Evolutionary conservation across 1,140 invertebrate genomes (phyloP).

Genomic region (Meloidogyne exigua): DNA sequence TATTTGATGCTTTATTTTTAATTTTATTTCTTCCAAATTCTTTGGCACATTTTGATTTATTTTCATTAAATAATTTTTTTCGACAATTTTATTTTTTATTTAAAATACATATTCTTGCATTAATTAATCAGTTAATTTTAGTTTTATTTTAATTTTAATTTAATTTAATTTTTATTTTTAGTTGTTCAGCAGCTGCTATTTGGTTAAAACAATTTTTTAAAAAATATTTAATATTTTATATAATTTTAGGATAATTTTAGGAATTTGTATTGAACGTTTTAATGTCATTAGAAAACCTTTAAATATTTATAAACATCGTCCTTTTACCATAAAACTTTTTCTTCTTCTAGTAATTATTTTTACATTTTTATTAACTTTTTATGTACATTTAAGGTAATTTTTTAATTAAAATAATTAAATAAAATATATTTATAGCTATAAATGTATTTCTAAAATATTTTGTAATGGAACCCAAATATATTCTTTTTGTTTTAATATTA

Average conservation of each 20-base stretch:
- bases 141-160: too few relatives aligned
- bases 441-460: conserved; percentile 34
- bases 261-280: conserved; percentile 39
- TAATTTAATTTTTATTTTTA: neutral
- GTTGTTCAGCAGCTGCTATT: conserved; percentile 25
- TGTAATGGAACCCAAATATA: conserved; percentile 40
- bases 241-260: conserved; percentile 35
- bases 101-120: conserved; percentile 35
- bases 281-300: conserved; percentile 26
- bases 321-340: conserved; percentile 24
- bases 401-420: neutral
- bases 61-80: conserved; percentile 30
- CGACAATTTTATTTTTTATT: conserved; percentile 34
- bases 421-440: conserved; percentile 23
- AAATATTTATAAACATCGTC: conserved; percentile 25
- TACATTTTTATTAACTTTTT: conserved; percentile 38
- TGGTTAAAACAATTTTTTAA: conserved; percentile 6
- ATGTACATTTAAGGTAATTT: conserved; percentile 27
- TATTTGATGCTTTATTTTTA: conserved; percentile 32
- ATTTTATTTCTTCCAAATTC: conserved; percentile 37
- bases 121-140: conserved; percentile 25
- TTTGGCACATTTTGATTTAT: conserved; percentile 32
- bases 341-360: conserved; percentile 10
- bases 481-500: conserved; percentile 33
- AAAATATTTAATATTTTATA: conserved; percentile 3